Evolutionary conservation across 2,113 vertebrate species (phyloP).

Genomic region (Gallinago media): DNA sequence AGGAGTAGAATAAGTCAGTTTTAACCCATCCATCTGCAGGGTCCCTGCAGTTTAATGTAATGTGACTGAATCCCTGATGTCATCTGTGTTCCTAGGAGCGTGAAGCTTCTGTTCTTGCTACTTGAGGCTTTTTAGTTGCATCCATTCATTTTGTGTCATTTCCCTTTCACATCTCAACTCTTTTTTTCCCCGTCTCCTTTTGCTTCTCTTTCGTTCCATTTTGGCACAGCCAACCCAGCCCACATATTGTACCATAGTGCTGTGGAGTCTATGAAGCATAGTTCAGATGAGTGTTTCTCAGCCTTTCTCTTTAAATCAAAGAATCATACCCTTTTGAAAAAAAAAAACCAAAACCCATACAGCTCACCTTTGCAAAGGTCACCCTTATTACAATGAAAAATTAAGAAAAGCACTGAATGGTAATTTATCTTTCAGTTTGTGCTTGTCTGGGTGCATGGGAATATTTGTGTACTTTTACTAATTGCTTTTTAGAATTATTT

Average conservation of each 20-base stretch:
- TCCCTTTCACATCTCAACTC: neutral
- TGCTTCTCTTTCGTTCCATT: neutral
- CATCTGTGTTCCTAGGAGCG: neutral
- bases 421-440: neutral
- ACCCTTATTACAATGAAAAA: neutral
- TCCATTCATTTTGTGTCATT: neutral
- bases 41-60: neutral
- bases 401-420: neutral
- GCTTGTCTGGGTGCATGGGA: neutral
- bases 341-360: no score
- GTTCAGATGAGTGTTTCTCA: neutral
- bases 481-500: neutral
- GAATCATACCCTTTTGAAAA: neutral
- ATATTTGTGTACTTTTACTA: neutral
- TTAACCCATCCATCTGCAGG: neutral
- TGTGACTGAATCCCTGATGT: neutral
- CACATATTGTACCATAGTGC: neutral
- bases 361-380: neutral
- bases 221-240: neutral
- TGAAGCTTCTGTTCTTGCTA: neutral
- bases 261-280: neutral
- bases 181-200: neutral
- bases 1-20: neutral
- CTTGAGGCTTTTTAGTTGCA: neutral
- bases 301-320: neutral